These are phyloP conservation scores for Anthonomus grandis DNA, from an alignment of 1,140 invertebrate species.

Conservation along the genomic window DNA sequence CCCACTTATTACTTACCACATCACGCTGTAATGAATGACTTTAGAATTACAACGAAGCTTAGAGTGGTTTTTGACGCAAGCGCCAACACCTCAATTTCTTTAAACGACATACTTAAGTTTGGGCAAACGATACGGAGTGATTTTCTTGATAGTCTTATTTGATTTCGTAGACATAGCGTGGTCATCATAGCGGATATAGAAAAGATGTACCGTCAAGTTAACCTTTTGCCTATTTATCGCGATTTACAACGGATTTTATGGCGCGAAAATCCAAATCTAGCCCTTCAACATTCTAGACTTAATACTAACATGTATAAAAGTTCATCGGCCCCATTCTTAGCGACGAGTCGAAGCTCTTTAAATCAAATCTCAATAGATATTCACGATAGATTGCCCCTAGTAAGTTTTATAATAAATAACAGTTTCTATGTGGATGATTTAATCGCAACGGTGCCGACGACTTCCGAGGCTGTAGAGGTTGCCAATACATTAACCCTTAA, in stretches of 20 bases:
- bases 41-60: conserved; percentile 37
- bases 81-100: conserved; percentile 31
- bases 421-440: conserved; percentile 22
- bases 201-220: conserved; percentile 8
- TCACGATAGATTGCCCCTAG: not conserved
- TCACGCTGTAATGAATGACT: conserved; percentile 36
- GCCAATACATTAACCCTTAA: not conserved
- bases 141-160: conserved; percentile 30
- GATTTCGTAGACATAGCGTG: conserved; percentile 31
- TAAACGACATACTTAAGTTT: conserved; percentile 44
- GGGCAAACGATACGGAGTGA: conserved; percentile 40
- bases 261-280: conserved; percentile 10
- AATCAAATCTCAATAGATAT: not conserved
- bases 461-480: not conserved
- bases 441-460: not conserved
- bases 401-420: conserved; percentile 4
- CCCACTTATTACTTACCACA: conserved; percentile 34
- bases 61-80: conserved; percentile 46
- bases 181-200: conserved; percentile 3
- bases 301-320: conserved; percentile 35
- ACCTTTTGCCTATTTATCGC: conserved; percentile 1
- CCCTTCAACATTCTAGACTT: conserved; percentile 21
- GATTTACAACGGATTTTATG: conserved; percentile 28
- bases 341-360: not conserved
- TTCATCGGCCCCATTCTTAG: conserved; percentile 32